Percentiles rank a stretch among this genome's conserved stretches.
These are phyloP conservation scores for Ahaetulla prasina DNA, from an alignment of 2,113 vertebrate species.

Conservation along the genomic window DNA sequence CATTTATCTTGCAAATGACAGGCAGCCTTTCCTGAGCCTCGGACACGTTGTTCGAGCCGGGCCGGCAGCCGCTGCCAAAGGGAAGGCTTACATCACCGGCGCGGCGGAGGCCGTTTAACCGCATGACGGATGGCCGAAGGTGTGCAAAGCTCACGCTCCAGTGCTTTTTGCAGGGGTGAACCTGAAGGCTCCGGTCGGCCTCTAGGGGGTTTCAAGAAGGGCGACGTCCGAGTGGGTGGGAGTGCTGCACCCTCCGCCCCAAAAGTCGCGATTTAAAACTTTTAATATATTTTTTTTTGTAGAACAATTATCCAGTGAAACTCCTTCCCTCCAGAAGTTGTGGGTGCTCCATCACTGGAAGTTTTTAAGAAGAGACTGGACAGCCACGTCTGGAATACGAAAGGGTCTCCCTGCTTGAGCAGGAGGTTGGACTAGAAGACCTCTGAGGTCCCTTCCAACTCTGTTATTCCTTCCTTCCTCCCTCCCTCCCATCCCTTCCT, in stretches of 20 bases:
- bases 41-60: neutral
- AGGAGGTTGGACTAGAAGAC: too few species aligned
- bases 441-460: too few species aligned
- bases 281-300: neutral
- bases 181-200: neutral
- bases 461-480: neutral
- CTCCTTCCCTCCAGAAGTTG: too few species aligned
- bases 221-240: neutral
- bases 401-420: too few species aligned
- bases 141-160: neutral
- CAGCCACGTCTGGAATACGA: too few species aligned
- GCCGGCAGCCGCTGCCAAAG: constrained; percentile 12
- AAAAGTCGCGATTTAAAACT: neutral
- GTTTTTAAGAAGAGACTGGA: too few species aligned
- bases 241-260: accelerated
- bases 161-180: neutral
- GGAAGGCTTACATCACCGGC: neutral
- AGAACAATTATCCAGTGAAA: too few species aligned
- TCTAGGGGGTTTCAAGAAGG: neutral
- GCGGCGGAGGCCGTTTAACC: neutral
- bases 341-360: too few species aligned
- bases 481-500: neutral
- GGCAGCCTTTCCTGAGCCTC: neutral
- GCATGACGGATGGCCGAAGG: constrained; percentile 15
- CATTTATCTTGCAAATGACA: constrained; percentile 11